Base-by-base conservation (phyloP, 2,113 vertebrate genomes). In the Toxotes jaculatrix region DNA sequence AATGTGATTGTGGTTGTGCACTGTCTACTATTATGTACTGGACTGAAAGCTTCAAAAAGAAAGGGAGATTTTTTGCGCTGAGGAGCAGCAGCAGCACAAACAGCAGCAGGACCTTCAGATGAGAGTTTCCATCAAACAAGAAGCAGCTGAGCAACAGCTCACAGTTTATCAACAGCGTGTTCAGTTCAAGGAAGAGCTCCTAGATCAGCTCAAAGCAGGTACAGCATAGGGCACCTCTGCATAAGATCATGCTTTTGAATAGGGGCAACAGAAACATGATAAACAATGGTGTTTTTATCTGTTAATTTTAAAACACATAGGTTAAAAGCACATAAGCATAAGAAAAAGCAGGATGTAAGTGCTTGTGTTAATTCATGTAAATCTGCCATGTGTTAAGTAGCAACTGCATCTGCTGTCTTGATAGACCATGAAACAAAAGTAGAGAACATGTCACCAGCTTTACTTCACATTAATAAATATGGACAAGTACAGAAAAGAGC, bases 131-230 rank as follows among this genome's bases (percentile, higher is more conserved):
- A 43, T 11, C 8, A 84, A 87, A 56, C 88, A 89, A 64, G 82
- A 87, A 19, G 73, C 69, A 0, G 27, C 42, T 0, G 67, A 84
- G 14, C 72, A 80, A 6, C 82, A 90, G 66, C 70, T 80, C 10
- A 70, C 81, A 60, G 38, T 5, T 45, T 57, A 81, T 36, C 79
- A 91, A 49, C 27, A 63, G 7, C 77, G 57, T 19, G 73, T 81
- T 38, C 74, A 79, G 42, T 32, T n/a, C 17, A 42, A 75, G 53
- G 74, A 67, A 63, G 91, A 91, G 65, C 84, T 90, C 76, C 79
- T 91, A 47, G 81, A 92, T n/a, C 89, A 87, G 68, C 74, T 94
- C 47, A 92, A 93, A 82, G 67, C 74, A 63, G 92, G 92, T 94
- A 89, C 38, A 49, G 23, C 23, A 27, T 5, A n/a, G 7, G 9